Percentiles rank a stretch among this genome's conserved stretches.
Evolutionary conservation across 1,140 invertebrate genomes (phyloP).

Genomic region (Eumeta japonica): DNA sequence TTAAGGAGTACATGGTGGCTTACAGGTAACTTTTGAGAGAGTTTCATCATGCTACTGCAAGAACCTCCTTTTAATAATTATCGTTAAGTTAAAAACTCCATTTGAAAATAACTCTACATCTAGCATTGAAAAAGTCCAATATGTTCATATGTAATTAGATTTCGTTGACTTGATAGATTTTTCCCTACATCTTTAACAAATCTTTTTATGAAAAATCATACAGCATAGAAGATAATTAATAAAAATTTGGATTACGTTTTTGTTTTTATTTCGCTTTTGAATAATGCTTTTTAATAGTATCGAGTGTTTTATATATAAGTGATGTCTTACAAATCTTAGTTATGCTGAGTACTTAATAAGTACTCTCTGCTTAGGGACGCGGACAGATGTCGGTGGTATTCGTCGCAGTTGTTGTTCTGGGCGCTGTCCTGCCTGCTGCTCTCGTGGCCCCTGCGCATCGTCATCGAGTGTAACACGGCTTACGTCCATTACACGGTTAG

Average conservation of each 20-base stretch:
- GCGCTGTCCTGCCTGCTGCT: conserved; percentile 71
- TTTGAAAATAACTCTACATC: not conserved
- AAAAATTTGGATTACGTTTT: no score
- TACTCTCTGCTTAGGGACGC: conserved; percentile 51
- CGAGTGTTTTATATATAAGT: no score
- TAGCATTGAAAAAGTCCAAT: not conserved
- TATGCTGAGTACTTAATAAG: not conserved
- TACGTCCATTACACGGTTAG: conserved; percentile 75
- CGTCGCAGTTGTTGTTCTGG: conserved; percentile 72
- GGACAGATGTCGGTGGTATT: conserved; percentile 62
- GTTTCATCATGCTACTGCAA: not conserved
- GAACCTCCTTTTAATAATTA: not conserved
- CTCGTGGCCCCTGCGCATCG: conserved; percentile 80
- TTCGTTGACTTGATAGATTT: no score
- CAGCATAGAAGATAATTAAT: no score
- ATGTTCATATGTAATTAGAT: no score
- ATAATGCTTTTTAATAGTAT: not conserved
- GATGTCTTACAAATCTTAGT: not conserved
- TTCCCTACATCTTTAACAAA: no score
- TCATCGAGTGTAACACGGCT: conserved; percentile 83
- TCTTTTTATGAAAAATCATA: no score
- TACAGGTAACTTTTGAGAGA: no score
- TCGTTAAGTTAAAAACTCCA: not conserved
- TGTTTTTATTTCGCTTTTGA: no score
- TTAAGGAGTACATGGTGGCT: conserved; percentile 69